Conservation (phyloP, 2,797 vertebrate species). For the Neosalanx taihuensis region DNA sequence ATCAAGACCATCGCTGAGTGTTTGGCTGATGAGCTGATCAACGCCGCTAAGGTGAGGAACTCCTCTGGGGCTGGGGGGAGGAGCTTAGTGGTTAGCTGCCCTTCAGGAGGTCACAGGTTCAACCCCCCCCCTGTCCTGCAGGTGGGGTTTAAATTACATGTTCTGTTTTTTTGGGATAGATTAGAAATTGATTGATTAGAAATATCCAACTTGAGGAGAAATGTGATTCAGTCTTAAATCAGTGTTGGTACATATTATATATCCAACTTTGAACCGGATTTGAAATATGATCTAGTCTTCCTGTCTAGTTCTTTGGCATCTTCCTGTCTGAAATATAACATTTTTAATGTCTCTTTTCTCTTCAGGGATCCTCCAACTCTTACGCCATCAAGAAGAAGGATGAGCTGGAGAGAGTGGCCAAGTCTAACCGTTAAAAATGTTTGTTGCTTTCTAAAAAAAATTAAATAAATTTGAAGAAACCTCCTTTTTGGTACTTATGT, state of each 20-base stretch:
- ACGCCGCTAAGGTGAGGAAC: conserved; percentile 85
- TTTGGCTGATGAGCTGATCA: conserved; percentile 93
- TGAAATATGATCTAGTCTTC: not conserved
- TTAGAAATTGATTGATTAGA: not conserved
- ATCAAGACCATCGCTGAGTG: conserved; percentile 96
- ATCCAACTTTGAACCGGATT: too few species aligned
- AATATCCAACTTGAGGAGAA: not conserved
- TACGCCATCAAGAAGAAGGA: conserved; percentile 99
- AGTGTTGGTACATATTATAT: too few species aligned
- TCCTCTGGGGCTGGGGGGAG: too few species aligned
- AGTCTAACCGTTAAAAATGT: conserved; percentile 87
- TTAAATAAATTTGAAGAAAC: conserved; percentile 67
- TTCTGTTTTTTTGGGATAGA: too few species aligned
- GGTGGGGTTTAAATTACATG: too few species aligned
- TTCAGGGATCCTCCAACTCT: conserved; percentile 92
- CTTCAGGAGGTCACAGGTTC: too few species aligned
- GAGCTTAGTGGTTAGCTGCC: too few species aligned
- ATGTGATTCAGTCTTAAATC: not conserved
- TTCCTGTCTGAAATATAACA: too few species aligned
- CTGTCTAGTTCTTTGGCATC: not conserved
- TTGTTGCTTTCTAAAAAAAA: conserved; percentile 56
- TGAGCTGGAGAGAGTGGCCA: conserved; percentile 94
- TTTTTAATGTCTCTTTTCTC: not conserved
- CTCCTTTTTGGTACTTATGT: not conserved
- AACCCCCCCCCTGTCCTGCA: too few species aligned